Evolutionary conservation across 1,140 invertebrate genomes (phyloP).

Genomic region (Drosophila kanapiae): DNA sequence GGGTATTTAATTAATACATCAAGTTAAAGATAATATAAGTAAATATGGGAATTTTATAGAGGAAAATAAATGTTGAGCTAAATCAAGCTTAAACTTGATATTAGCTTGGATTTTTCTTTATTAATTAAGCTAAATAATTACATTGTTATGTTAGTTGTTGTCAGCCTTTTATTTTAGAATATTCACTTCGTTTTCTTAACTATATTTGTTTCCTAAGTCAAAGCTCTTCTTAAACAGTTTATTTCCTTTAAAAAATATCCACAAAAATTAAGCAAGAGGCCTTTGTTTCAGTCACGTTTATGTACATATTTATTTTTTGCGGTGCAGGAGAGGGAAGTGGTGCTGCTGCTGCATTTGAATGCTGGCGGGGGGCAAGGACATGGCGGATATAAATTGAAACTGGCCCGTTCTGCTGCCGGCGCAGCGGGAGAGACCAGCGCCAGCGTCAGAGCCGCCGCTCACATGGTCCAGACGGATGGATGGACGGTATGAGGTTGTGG

Average conservation of each 20-base stretch:
- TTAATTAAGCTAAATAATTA: no score
- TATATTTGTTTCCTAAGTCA: no score
- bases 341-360: slow-evolving; percentile 42
- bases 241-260: neutral
- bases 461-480: slow-evolving; percentile 44
- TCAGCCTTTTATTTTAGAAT: no score
- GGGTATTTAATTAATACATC: neutral
- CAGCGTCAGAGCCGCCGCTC: slow-evolving; percentile 16
- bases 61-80: neutral
- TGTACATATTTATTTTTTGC: slow-evolving; percentile 3
- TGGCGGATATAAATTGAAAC: slow-evolving; percentile 59
- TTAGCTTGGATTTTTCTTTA: neutral
- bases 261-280: no score
- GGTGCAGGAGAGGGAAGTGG: neutral
- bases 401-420: slow-evolving; percentile 45
- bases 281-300: neutral
- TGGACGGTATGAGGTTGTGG: slow-evolving; percentile 8
- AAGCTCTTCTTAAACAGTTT: neutral
- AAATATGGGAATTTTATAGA: neutral
- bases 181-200: no score
- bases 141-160: no score
- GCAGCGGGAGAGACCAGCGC: slow-evolving; percentile 54
- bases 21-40: neutral
- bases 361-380: slow-evolving; percentile 50
- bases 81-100: neutral